phyloP scores from a whole-genome alignment of 2,888 invertebrate species.

The Gymnosoma rotundatum region DNA sequence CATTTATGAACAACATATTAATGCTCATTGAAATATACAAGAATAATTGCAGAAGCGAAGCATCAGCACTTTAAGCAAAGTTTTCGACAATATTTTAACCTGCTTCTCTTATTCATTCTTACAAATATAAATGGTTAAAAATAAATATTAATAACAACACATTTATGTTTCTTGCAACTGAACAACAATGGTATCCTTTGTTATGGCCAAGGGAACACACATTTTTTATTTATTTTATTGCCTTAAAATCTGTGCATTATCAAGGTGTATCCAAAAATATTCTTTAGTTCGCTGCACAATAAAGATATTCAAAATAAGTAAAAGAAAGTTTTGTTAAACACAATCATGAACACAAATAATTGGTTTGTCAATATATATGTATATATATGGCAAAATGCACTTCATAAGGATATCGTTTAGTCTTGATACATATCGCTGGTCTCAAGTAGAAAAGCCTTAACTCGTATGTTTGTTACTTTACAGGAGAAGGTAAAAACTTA shows the following conservation, averaged over 20 bases:
- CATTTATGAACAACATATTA: constrained; percentile 25
- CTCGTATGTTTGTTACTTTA: no score
- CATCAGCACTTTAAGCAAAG: not conserved
- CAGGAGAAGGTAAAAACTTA: no score
- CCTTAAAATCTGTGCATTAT: not conserved
- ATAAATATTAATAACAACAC: constrained; percentile 16
- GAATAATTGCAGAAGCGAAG: not conserved
- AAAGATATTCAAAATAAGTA: no score
- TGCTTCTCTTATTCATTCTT: not conserved
- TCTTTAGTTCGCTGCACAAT: no score
- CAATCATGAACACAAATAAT: not conserved
- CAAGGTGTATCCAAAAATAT: not conserved
- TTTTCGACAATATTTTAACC: constrained; percentile 11
- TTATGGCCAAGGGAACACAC: not conserved
- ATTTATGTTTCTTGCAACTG: constrained; percentile 7
- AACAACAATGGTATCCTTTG: constrained; percentile 14
- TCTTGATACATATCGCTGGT: no score
- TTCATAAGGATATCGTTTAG: no score
- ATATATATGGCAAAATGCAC: no score
- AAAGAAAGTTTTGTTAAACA: no score
- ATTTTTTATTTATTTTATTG: not conserved
- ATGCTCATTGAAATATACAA: not conserved
- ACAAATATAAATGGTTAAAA: not conserved
- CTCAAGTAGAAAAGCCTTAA: no score
- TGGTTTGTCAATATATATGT: no score